A percentile compares a stretch with the other conserved stretches of the same genome.
phyloP scores from a whole-genome alignment of 2,888 invertebrate species.

The Eilema griseolum region DNA sequence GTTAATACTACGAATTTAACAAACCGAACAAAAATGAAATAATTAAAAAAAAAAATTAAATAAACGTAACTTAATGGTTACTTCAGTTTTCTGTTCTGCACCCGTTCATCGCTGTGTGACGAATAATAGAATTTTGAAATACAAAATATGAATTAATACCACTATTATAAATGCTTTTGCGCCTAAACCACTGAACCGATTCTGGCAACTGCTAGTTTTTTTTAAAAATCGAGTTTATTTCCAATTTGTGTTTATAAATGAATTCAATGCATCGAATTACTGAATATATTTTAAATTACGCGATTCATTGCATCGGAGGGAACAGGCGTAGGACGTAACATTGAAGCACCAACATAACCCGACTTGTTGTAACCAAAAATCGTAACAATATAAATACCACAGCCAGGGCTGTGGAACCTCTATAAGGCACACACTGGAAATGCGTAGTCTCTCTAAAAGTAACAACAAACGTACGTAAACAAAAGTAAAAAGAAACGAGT shows the following conservation, averaged over 20 bases:
- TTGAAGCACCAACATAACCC: neutral
- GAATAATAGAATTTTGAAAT: no score
- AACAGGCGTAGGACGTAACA: neutral
- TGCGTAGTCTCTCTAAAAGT: neutral
- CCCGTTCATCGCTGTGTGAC: neutral
- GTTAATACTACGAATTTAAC: neutral
- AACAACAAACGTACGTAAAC: neutral
- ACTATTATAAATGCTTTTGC: no score
- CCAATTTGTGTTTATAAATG: neutral
- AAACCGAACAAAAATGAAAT: neutral
- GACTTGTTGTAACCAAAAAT: neutral
- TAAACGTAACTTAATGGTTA: neutral
- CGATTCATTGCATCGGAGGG: no score
- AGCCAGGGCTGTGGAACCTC: neutral
- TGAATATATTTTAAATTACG: no score
- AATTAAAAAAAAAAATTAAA: neutral
- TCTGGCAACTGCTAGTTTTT: no score
- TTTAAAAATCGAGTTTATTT: no score
- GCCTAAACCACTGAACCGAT: no score
- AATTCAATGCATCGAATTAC: neutral
- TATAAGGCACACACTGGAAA: constrained; percentile 2
- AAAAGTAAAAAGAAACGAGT: neutral
- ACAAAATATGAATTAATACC: no score
- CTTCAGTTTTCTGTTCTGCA: neutral
- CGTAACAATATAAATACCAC: neutral